Evolutionary conservation across 2,888 invertebrate genomes (phyloP).

Genomic region (Callyntrura sp.): DNA sequence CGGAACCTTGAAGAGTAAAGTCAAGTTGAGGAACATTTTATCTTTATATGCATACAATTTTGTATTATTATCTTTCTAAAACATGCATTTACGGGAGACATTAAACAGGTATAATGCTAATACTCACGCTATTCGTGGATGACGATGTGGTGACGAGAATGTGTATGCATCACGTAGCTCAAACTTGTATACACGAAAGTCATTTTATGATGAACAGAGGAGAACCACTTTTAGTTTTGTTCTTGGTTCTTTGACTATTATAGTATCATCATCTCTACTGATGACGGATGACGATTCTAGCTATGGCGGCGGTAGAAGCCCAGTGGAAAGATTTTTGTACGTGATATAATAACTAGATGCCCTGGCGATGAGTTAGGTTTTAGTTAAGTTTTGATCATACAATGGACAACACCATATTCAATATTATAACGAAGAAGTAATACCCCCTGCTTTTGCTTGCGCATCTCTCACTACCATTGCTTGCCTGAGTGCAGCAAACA

Average conservation of each 20-base stretch:
- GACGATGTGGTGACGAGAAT: slow-evolving; percentile 41
- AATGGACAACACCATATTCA: slow-evolving; percentile 71
- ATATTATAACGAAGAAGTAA: too few species aligned
- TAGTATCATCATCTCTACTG: slow-evolving; percentile 21
- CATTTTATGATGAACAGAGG: slow-evolving; percentile 50
- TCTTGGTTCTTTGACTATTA: slow-evolving; percentile 17
- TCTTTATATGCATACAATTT: slow-evolving; percentile 56
- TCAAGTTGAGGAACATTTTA: slow-evolving; percentile 68
- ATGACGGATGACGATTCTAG: too few species aligned
- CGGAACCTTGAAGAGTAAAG: slow-evolving; percentile 77
- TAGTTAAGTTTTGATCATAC: slow-evolving; percentile 56
- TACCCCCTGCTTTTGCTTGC: too few species aligned
- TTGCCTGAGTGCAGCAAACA: neutral
- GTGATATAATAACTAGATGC: slow-evolving; percentile 61
- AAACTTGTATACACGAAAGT: slow-evolving; percentile 29
- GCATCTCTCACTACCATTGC: neutral
- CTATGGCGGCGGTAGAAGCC: slow-evolving; percentile 29
- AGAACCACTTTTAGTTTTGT: slow-evolving; percentile 60
- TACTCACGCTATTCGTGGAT: slow-evolving; percentile 48
- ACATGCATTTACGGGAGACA: slow-evolving; percentile 28
- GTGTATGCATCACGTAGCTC: slow-evolving; percentile 24
- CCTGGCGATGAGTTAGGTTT: slow-evolving; percentile 41
- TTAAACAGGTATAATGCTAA: slow-evolving; percentile 15
- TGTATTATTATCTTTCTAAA: slow-evolving; percentile 38
- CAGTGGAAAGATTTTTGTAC: slow-evolving; percentile 37